Base-by-base conservation (phyloP, 2,797 vertebrate genomes). In the Arremon brunneinucha region DNA sequence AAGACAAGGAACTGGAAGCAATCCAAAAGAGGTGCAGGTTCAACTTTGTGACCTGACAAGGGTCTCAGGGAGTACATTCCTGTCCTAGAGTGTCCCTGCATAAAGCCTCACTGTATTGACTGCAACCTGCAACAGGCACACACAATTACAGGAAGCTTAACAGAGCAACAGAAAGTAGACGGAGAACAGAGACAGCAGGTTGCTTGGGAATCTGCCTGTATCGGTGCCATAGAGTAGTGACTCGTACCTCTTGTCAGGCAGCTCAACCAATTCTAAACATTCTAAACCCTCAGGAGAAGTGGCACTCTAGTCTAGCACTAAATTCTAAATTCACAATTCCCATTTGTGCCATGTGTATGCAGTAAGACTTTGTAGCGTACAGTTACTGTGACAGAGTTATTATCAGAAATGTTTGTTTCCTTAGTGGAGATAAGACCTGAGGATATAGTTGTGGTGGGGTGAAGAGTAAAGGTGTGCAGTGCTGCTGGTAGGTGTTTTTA, bases 1-100 rank as follows among this genome's bases (percentile, higher is more conserved):
- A 92, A 92, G 76, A 62, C 67, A 62, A 85, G 50, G 65, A 71
- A 83, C 81, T 94, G 94, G 76, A 83, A 86, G 32, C 55, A 39
- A 18, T 59, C 84, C 56, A 86, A 43, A 87, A 89, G 82, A 94
- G 88, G 12, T 80, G 47, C 72, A 65, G 34, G 34, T 92, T 94
- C 80, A 84, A 56, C 52, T 18, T 11, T 56, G 15, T 53, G 68
- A 84, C 60, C 56, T 87, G 20, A 71, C 39, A 71, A 86, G 50
- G 26, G 55, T 79, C 70, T 87, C 4, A 0, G 35, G 37, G 30
- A 93, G 47, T 75, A 62, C 47, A 76, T 91, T 89, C n/a, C 65
- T 50, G 21, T 74, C 60, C 56, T 56, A 17, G 12, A 56, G 14
- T 28, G 44, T 84, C 41, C 70, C 64, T 76, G 44, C 37, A 26